phyloP scores from a whole-genome alignment of 2,888 invertebrate genomes.

The Drosophila setosimentum region DNA sequence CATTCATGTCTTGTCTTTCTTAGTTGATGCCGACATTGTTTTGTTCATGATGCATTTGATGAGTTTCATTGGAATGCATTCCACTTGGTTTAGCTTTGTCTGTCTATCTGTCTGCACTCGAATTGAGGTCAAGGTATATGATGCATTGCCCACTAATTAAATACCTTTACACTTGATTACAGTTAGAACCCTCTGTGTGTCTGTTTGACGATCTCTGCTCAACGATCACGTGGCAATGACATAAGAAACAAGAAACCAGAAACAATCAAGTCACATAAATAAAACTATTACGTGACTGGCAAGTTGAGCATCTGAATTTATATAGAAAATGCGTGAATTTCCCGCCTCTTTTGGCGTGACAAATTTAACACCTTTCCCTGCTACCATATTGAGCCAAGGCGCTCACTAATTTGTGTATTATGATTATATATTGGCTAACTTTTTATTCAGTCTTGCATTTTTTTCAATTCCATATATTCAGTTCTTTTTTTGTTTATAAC shows the following conservation, averaged over 20 bases:
- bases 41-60: conserved; percentile 37
- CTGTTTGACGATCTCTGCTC: conserved; percentile 42
- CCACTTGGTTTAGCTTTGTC: conserved; percentile 4
- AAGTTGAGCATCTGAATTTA: conserved; percentile 12
- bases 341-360: conserved; percentile 20
- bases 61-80: conserved; percentile 62
- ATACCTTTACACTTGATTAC: conserved; percentile 35
- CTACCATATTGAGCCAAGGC: background rate
- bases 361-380: conserved; percentile 38
- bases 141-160: conserved; percentile 35
- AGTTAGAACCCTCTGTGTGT: conserved; percentile 57
- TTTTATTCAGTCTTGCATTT: background rate
- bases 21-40: conserved; percentile 58
- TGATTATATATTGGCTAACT: background rate
- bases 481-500: background rate
- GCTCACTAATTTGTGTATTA: background rate
- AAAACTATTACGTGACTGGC: conserved; percentile 58
- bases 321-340: conserved; percentile 35
- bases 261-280: conserved; percentile 38
- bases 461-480: background rate
- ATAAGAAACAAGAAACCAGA: conserved; percentile 36
- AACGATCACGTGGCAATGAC: conserved; percentile 64
- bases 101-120: conserved; percentile 11
- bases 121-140: conserved; percentile 66
- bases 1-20: background rate